Percentiles rank a stretch among this genome's conserved stretches.
phyloP scores from a whole-genome alignment of 2,797 vertebrate species.

The Myiotriccus ornatus region DNA sequence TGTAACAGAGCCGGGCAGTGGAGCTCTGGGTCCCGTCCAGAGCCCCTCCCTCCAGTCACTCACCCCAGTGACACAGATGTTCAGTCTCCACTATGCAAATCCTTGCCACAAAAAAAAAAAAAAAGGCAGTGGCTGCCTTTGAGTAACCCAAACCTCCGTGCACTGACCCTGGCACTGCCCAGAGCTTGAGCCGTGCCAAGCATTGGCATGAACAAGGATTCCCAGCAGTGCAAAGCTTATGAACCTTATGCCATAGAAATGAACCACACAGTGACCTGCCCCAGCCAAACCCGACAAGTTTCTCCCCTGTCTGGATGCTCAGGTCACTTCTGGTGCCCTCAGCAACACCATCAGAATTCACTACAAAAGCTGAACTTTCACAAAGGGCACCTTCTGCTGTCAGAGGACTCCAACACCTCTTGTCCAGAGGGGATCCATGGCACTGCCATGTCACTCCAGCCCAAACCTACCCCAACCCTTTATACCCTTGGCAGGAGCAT shows the following conservation, averaged over 20 bases:
- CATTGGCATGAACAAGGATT: accelerated
- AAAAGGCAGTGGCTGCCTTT: not conserved
- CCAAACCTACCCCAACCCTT: not conserved
- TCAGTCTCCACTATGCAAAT: not conserved
- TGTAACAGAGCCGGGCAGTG: accelerated
- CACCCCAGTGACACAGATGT: not conserved
- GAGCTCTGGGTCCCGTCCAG: not conserved
- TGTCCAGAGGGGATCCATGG: not conserved
- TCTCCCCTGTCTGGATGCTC: not conserved
- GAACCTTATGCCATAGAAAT: accelerated
- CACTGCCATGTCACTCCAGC: not conserved
- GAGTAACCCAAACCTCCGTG: not conserved
- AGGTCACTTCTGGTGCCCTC: not conserved
- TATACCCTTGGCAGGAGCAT: not conserved
- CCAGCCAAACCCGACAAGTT: not conserved
- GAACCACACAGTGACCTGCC: accelerated
- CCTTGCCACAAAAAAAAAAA: not conserved
- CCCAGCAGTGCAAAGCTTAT: accelerated
- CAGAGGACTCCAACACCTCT: not conserved
- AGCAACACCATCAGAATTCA: accelerated
- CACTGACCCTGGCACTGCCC: accelerated
- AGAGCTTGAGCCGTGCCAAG: accelerated
- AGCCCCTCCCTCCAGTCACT: not conserved
- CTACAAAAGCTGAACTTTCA: not conserved
- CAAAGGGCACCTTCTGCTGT: not conserved